Conservation (phyloP, 2,888 invertebrate genomes). For the Dexiosoma caninum region DNA sequence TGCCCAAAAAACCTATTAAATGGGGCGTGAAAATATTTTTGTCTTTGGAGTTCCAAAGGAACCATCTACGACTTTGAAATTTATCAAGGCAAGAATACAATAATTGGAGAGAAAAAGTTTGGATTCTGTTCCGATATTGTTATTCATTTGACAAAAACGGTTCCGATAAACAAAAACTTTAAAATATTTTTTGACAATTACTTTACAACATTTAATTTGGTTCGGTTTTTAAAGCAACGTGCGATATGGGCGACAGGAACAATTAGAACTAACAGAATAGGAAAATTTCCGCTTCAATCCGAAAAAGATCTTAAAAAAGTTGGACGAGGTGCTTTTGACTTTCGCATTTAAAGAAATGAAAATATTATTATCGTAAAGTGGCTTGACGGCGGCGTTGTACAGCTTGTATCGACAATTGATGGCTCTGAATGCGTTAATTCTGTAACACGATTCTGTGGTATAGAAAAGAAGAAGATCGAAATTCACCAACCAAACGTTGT, state of each 20-base stretch:
- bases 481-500: neutral
- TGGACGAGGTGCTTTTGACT: conserved; percentile 4
- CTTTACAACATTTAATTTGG: neutral
- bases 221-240: neutral
- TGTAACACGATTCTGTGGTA: neutral
- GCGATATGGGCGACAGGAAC: conserved; percentile 16
- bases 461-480: conserved; percentile 2
- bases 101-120: neutral
- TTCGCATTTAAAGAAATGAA: neutral
- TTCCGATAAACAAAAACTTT: conserved; percentile 17
- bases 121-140: conserved; percentile 31
- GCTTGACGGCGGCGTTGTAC: conserved; percentile 19
- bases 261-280: conserved; percentile 1
- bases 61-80: conserved; percentile 16
- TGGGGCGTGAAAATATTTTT: conserved; percentile 8
- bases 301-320: conserved; percentile 2
- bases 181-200: conserved; percentile 33
- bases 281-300: neutral
- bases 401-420: conserved; percentile 5
- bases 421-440: neutral
- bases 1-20: conserved; percentile 14
- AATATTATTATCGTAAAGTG: conserved; percentile 11
- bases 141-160: conserved; percentile 24
- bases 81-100: conserved; percentile 18
- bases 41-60: neutral